Percentiles rank a stretch among this genome's conserved stretches.
Evolutionary conservation across 2,113 vertebrate genomes (phyloP).

Genomic region (Chamaetylas fuelleborni): DNA sequence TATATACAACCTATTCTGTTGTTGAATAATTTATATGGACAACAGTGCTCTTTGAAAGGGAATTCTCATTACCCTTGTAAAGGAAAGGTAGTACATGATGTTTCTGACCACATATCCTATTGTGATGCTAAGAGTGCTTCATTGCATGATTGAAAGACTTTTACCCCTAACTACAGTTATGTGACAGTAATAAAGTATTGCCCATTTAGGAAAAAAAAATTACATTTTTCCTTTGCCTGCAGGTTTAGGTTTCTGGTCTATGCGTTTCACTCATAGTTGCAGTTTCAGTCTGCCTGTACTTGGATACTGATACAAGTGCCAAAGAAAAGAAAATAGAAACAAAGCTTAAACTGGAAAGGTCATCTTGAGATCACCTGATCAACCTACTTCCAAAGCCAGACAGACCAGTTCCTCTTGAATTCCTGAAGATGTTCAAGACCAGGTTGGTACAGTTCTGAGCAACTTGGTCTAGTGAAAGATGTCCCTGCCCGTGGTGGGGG

Average conservation of each 20-base stretch:
- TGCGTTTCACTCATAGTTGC: neutral
- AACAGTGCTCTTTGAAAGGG: neutral
- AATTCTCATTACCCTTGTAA: neutral
- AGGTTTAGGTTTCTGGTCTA: neutral
- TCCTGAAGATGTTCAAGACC: neutral
- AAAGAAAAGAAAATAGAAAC: neutral
- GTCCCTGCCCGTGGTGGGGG: accelerated
- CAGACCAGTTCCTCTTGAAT: neutral
- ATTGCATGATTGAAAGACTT: neutral
- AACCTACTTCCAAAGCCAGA: neutral
- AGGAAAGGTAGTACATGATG: neutral
- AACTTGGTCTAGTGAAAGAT: neutral
- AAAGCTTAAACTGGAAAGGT: neutral
- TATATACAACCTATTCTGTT: neutral
- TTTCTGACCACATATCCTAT: slow-evolving; percentile 6
- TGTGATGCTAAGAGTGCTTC: neutral
- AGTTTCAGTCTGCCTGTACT: neutral
- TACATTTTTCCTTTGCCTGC: neutral
- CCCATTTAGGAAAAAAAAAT: neutral
- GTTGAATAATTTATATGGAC: neutral
- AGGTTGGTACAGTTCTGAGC: neutral
- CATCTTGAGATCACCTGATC: neutral
- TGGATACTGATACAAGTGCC: neutral
- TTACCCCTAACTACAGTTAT: neutral
- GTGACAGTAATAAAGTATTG: neutral